Base-by-base conservation (phyloP, 2,113 vertebrate genomes). In the Upupa epops region DNA sequence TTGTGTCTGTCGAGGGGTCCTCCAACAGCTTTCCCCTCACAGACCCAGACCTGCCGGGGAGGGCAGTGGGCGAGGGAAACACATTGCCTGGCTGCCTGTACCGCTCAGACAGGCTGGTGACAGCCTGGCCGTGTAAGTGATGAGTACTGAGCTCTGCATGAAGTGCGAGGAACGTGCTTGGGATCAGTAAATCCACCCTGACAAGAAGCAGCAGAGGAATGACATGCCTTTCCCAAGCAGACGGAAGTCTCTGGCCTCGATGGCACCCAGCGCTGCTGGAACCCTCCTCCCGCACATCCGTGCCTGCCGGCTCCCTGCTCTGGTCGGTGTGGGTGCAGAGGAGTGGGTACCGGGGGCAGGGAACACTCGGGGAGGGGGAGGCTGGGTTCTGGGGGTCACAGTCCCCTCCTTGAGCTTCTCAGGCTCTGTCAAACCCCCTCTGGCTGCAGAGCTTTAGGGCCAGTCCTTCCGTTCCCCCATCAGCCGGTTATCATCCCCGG, bases 181-280 rank as follows among this genome's bases (percentile, higher is more conserved):
- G 86, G 92, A 95, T 95, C 92, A 92, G 83, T 75, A 95, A 94
- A 95, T 95, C 89, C 91, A 45, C 69, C 88, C 86, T 94, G 92
- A 94, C 92, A 92, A 54, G 80, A 93, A 90, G 89, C 78, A 93
- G 86, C 49, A 40, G 49, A 89, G 77, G 61, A 92, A 90, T 82
- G 58, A 94, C 95, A 90, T 94, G 86, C 74, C 73, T 94, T 93
- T 71, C 86, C 77, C 73, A 82, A 86, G 84, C 77, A 93, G 95
- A 24, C 89, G 63, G 54, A 72, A 86, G 13, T 24, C 46, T 51
- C 59, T 25, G 83, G 83, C 63, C 42, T 89, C 45, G 64, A 81
- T 45, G 80, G n/a, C 84, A 78, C 34, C 49, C 64, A 15, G 31
- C 60, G 65, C 83, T 77, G 72, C 83, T 72, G 83, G 72, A 64